Percentiles rank a stretch among this genome's conserved stretches.
phyloP scores from a whole-genome alignment of 1,140 invertebrate genomes.

The Sesamia nonagrioides region DNA sequence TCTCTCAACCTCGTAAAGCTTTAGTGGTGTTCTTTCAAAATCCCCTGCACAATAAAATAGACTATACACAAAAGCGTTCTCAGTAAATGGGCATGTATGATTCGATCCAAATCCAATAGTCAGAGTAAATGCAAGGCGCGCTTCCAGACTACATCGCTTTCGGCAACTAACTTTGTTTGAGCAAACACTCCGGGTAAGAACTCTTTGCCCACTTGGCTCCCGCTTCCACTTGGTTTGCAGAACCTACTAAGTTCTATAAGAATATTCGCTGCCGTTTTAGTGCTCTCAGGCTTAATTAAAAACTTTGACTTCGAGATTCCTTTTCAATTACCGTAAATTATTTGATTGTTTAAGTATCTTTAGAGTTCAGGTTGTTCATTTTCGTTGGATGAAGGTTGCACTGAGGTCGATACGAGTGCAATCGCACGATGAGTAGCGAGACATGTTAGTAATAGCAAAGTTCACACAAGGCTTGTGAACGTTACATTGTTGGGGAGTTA shows the following conservation, averaged over 20 bases:
- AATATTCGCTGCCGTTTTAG: constrained; percentile 49
- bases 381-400: background rate
- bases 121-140: constrained; percentile 60
- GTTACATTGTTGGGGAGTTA: background rate
- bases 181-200: constrained; percentile 60
- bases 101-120: constrained; percentile 64
- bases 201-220: constrained; percentile 64
- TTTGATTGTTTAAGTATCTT: constrained; percentile 34
- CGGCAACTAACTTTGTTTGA: constrained; percentile 68
- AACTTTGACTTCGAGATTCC: constrained; percentile 43
- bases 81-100: constrained; percentile 53
- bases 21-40: constrained; percentile 9
- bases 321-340: constrained; percentile 45
- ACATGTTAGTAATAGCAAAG: background rate
- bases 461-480: background rate
- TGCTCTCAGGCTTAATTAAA: constrained; percentile 53
- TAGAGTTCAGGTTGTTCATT: background rate
- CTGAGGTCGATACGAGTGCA: background rate
- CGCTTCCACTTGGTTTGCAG: constrained; percentile 60
- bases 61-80: constrained; percentile 45
- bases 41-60: constrained; percentile 31
- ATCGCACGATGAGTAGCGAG: background rate
- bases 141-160: constrained; percentile 57
- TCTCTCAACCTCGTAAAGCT: constrained; percentile 3
- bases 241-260: constrained; percentile 52